These are phyloP conservation scores for Folsomia candida DNA, from an alignment of 2,888 invertebrate genomes.

Conservation along the genomic window DNA sequence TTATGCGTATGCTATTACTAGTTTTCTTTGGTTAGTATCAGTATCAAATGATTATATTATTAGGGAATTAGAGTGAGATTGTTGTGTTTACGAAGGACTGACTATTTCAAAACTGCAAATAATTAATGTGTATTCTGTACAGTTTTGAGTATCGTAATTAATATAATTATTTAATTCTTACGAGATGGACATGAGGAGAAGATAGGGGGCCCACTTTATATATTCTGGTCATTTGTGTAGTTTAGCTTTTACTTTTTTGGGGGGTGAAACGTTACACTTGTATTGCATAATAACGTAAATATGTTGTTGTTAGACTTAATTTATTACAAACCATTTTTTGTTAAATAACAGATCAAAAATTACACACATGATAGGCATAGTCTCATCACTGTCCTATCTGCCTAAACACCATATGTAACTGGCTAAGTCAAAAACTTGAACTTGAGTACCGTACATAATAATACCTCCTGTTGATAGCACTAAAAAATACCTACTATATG, in stretches of 20 bases:
- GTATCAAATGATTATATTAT: too few relatives aligned
- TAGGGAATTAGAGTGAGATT: too few relatives aligned
- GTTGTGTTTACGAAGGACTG: neutral
- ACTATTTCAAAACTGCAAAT: neutral
- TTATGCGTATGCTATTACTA: neutral
- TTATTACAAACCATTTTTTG: neutral
- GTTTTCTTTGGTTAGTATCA: neutral
- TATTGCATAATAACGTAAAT: neutral
- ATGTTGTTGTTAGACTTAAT: neutral
- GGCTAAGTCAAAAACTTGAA: slow-evolving; percentile 4
- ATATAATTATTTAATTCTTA: neutral
- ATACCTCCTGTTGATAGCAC: neutral
- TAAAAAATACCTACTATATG: neutral
- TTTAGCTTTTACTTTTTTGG: neutral
- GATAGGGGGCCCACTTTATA: neutral
- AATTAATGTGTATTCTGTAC: neutral
- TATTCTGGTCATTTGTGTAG: neutral
- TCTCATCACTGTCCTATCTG: slow-evolving; percentile 15
- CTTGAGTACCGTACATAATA: neutral
- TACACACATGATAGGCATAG: neutral
- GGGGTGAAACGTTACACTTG: neutral
- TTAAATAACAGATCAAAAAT: neutral
- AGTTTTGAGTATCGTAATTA: neutral
- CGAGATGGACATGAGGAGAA: too few relatives aligned
- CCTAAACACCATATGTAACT: slow-evolving; percentile 6